These are phyloP conservation scores for Drosophila nr. medialis DNA, from an alignment of 2,888 invertebrate genomes.

Conservation along the genomic window DNA sequence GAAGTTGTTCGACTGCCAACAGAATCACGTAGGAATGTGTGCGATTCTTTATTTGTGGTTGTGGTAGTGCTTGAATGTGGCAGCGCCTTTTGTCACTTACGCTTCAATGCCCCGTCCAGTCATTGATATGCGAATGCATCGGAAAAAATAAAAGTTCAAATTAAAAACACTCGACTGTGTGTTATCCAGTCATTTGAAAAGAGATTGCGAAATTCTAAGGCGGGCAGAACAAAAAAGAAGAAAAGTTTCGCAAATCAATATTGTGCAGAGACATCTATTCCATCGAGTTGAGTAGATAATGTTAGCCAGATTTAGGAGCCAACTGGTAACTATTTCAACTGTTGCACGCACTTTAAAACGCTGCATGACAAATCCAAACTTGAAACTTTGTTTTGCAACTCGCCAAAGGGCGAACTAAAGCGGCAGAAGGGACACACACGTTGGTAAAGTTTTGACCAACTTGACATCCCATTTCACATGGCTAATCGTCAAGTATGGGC, in stretches of 20 bases:
- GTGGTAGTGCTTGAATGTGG: conserved; percentile 20
- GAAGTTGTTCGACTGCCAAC: conserved; percentile 47
- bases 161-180: conserved; percentile 75
- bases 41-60: conserved; percentile 25
- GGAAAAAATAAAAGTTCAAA: conserved; percentile 72
- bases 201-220: conserved; percentile 29
- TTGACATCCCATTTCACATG: conserved; percentile 70
- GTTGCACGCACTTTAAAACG: conserved; percentile 56
- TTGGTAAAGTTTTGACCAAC: conserved; percentile 52
- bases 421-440: conserved; percentile 6
- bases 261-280: conserved; percentile 46
- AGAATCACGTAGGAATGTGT: conserved; percentile 8
- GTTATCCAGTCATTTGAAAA: conserved; percentile 57
- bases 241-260: conserved; percentile 61
- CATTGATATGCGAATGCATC: conserved; percentile 67
- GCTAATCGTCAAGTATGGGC: conserved; percentile 68
- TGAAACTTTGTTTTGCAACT: conserved; percentile 39
- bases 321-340: conserved; percentile 36
- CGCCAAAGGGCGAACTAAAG: not conserved
- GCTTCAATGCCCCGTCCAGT: conserved; percentile 51
- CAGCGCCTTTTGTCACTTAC: conserved; percentile 64
- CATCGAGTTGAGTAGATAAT: conserved; percentile 38
- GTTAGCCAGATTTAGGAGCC: conserved; percentile 31
- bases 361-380: conserved; percentile 64
- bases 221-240: conserved; percentile 22